Percentiles rank a stretch among this genome's conserved stretches.
Evolutionary conservation across 2,888 invertebrate species (phyloP).

Genomic region (Leptinotarsa tumamoca): DNA sequence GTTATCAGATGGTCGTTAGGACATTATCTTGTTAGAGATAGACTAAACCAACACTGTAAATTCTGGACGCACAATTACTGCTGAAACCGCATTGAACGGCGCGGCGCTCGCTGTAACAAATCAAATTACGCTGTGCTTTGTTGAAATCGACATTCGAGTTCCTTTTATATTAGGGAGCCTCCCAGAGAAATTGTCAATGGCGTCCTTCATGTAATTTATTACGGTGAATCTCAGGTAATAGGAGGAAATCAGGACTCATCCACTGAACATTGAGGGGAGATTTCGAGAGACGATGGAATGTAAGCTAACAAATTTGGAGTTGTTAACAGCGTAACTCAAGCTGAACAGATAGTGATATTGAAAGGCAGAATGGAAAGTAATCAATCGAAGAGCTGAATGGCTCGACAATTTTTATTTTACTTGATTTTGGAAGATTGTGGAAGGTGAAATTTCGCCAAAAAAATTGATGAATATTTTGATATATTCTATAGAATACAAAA

Average conservation of each 20-base stretch:
- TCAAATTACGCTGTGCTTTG: slow-evolving; percentile 11
- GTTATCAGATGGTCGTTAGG: slow-evolving; percentile 13
- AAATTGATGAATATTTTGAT: no score
- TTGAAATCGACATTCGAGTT: slow-evolving; percentile 3
- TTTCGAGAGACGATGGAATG: neutral
- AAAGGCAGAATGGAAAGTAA: no score
- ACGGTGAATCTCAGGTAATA: slow-evolving; percentile 12
- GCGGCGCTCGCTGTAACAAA: slow-evolving; percentile 11
- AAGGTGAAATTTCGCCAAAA: no score
- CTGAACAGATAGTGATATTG: no score
- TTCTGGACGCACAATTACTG: neutral
- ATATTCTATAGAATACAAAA: no score
- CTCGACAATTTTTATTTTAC: no score
- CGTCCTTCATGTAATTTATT: slow-evolving; percentile 12
- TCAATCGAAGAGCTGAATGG: no score
- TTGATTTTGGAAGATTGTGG: no score
- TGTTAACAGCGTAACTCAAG: neutral
- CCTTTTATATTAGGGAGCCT: neutral
- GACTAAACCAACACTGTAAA: slow-evolving; percentile 14
- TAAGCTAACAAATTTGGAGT: neutral
- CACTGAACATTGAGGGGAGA: neutral
- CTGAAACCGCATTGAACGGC: slow-evolving; percentile 5
- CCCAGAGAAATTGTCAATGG: slow-evolving; percentile 3
- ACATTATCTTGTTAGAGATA: slow-evolving; percentile 5
- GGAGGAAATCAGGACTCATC: slow-evolving; percentile 4